Base-by-base conservation (phyloP, 2,113 vertebrate genomes). In the Corapipo altera region DNA sequence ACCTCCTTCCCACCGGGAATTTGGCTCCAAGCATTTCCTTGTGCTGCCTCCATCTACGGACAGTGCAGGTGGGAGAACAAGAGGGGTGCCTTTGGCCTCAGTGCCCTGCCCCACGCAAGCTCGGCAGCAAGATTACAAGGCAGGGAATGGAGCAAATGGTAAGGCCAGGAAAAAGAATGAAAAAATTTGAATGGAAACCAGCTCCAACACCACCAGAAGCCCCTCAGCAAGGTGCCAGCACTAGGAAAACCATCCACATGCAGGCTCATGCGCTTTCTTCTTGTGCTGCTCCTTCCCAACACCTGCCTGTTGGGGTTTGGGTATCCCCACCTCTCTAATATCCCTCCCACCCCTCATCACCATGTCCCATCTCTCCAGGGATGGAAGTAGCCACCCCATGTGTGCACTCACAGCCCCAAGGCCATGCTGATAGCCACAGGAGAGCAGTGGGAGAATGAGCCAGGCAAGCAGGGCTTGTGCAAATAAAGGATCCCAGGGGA, bases 1-100 rank as follows among this genome's bases (percentile, higher is more conserved):
- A 4, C 5, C 26, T 35, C 54, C 15, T 33, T 48, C 70, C 57
- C 26, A 0, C 30, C 0, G 4, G 41, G 35, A 9, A 69, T 54
- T 69, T 3, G 33, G 28, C 23, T 41, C 32, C 32, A 43, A 66
- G 39, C 24, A 30, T 23, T 20, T 26, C 23, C 6, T 55, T 4
- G 10, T 4, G 23, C 33, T 76, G 20, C 17, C 16, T 84, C 54
- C 4, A 10, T 9, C 5, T 4, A 6, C 1, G 4, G 46, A 22
- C 2, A 10, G 20, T 4, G 13, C 0, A 0, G 24, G 16, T 11
- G 4, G 9, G 37, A 0, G 8, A 70, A 39, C 0, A 3, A 0
- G 1, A 12, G 28, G 26, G 22, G 37, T 17, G 3, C 2, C 51
- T 62, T 46, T 48, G 37, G 30, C 30, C 33, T 62, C 2, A 2